These are phyloP conservation scores for Fulmarus glacialis DNA, from an alignment of 2,113 vertebrate species.

Conservation along the genomic window DNA sequence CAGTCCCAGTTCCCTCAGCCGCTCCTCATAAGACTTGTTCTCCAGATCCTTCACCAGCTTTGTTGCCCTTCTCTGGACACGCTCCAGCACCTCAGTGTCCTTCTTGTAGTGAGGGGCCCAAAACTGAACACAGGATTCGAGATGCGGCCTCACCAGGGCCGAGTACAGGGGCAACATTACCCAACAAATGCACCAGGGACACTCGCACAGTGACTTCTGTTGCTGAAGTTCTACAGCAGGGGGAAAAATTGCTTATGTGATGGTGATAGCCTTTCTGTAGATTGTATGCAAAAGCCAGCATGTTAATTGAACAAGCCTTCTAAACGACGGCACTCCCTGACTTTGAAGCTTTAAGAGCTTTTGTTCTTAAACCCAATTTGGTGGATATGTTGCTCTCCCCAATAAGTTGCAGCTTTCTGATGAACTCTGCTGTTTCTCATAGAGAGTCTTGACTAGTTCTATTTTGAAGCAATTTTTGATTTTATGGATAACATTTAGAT, in stretches of 20 bases:
- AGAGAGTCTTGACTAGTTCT: background rate
- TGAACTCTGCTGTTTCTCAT: background rate
- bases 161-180: too few species aligned
- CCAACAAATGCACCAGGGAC: background rate
- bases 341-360: background rate
- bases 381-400: background rate
- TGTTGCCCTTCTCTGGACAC: too few species aligned
- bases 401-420: background rate
- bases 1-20: too few species aligned
- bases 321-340: background rate
- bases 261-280: background rate
- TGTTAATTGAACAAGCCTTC: background rate
- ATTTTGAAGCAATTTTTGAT: background rate
- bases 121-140: too few species aligned
- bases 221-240: background rate
- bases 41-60: too few species aligned
- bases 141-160: too few species aligned
- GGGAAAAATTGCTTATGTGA: background rate
- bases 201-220: background rate
- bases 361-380: background rate
- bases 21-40: too few species aligned
- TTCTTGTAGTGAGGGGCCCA: too few species aligned
- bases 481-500: background rate
- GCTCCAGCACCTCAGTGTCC: too few species aligned
- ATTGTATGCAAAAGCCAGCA: background rate